A percentile compares a stretch with the other conserved stretches of the same genome.
Conservation (phyloP, 2,113 vertebrate genomes). For the Semnornis frantzii region DNA sequence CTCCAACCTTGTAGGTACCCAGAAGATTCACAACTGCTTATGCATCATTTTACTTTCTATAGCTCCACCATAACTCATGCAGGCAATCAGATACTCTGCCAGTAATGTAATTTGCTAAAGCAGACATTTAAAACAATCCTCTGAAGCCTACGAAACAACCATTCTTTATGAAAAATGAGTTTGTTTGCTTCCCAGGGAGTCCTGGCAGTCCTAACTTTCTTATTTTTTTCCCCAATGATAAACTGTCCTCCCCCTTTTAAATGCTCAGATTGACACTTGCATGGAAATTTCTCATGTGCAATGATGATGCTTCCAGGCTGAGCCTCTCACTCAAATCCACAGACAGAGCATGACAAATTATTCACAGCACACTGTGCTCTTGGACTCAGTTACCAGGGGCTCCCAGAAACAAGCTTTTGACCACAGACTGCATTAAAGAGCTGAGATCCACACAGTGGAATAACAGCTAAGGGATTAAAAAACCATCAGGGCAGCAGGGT, state of each 20-base stretch:
- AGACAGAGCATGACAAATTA: neutral
- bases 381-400: neutral
- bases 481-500: neutral
- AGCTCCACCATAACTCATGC: neutral
- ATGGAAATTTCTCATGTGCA: neutral
- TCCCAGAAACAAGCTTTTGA: constrained; percentile 1
- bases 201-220: neutral
- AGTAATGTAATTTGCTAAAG: constrained; percentile 26
- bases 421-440: neutral
- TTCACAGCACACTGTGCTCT: neutral
- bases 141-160: neutral
- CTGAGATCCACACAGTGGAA: neutral
- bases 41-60: neutral
- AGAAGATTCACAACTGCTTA: neutral
- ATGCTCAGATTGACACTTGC: neutral
- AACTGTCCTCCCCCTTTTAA: neutral
- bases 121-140: neutral
- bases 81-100: constrained; percentile 2
- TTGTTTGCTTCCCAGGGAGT: neutral
- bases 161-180: neutral
- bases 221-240: neutral
- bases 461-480: neutral
- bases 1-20: too few relatives aligned
- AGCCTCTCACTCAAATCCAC: neutral
- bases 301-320: neutral